Conservation (phyloP, 1,140 invertebrate species). For the Carposina sasakii region DNA sequence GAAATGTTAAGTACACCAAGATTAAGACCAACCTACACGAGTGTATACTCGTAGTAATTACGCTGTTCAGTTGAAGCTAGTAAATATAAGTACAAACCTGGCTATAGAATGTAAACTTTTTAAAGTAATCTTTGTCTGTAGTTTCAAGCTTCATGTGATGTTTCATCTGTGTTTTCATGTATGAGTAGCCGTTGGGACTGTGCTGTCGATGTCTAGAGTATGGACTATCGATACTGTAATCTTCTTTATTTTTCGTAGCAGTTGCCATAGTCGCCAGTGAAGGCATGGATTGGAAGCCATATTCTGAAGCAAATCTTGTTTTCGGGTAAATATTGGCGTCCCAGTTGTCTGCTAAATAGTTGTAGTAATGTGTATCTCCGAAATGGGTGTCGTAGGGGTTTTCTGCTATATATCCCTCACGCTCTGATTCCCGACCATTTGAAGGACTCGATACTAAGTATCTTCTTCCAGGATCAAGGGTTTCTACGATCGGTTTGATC, state of each 20-base stretch:
- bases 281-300: constrained; percentile 94
- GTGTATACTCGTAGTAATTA: background rate
- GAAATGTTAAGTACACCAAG: background rate
- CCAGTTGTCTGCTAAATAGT: constrained; percentile 90
- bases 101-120: constrained; percentile 81
- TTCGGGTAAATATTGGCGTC: constrained; percentile 82
- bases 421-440: constrained; percentile 86
- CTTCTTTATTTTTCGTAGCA: constrained; percentile 69
- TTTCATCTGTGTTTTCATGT: constrained; percentile 75
- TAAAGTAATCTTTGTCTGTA: constrained; percentile 50
- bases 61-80: background rate
- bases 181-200: constrained; percentile 79
- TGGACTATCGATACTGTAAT: constrained; percentile 76
- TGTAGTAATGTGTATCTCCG: constrained; percentile 97
- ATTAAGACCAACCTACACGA: background rate
- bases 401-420: constrained; percentile 82
- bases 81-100: constrained; percentile 72
- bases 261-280: constrained; percentile 76
- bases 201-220: constrained; percentile 84
- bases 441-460: constrained; percentile 93
- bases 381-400: constrained; percentile 86
- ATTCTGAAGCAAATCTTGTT: constrained; percentile 94
- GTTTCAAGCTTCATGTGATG: constrained; percentile 75
- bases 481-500: constrained; percentile 78
- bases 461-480: constrained; percentile 76